phyloP scores from a whole-genome alignment of 2,888 invertebrate species.

The Catocala sponsa region DNA sequence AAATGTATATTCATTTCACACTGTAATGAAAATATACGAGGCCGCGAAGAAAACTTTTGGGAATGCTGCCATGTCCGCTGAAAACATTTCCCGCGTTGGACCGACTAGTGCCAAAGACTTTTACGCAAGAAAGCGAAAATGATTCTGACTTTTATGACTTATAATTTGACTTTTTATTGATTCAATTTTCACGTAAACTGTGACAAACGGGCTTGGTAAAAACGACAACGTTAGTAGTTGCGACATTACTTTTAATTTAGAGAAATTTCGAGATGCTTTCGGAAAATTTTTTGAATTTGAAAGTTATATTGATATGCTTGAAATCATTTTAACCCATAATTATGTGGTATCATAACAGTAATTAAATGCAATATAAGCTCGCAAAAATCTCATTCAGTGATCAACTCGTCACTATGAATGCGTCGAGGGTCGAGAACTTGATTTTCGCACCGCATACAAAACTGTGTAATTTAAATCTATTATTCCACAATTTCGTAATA shows the following conservation, averaged over 20 bases:
- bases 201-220: conserved; percentile 33
- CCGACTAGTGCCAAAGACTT: conserved; percentile 50
- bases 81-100: conserved; percentile 42
- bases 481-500: no score
- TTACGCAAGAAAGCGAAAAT: conserved; percentile 35
- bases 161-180: conserved; percentile 43
- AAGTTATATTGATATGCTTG: conserved; percentile 4
- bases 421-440: no score
- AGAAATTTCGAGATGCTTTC: not conserved
- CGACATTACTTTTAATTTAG: conserved; percentile 12
- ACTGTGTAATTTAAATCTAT: no score
- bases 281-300: not conserved
- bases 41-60: conserved; percentile 59
- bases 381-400: no score
- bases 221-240: conserved; percentile 5
- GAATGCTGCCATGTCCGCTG: conserved; percentile 59
- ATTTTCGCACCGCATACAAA: no score
- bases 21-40: conserved; percentile 70
- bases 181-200: conserved; percentile 30
- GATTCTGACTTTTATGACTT: conserved; percentile 35
- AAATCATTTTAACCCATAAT: conserved; percentile 6
- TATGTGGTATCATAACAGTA: conserved; percentile 2
- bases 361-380: not conserved
- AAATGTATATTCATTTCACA: conserved; percentile 56
- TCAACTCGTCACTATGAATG: no score